Evolutionary conservation across 2,797 vertebrate genomes (phyloP).

Genomic region (Botia almorhae): DNA sequence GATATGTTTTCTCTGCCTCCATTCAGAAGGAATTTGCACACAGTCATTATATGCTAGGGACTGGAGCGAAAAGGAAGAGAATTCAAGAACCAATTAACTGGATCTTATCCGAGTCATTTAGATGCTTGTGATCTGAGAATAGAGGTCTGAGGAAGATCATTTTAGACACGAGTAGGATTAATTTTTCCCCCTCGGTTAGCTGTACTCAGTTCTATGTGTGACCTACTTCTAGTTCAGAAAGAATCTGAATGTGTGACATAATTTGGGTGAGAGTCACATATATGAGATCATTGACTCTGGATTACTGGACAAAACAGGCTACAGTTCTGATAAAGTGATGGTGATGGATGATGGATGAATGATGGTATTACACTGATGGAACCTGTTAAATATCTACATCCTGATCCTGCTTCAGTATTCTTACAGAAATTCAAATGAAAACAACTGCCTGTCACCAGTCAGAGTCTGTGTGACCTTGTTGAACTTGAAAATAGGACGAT

Average conservation of each 20-base stretch:
- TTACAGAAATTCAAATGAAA: too few species aligned
- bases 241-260: too few species aligned
- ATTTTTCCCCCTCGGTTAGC: conserved; percentile 29
- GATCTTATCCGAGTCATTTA: conserved; percentile 53
- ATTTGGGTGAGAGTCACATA: too few species aligned
- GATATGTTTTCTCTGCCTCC: conserved; percentile 39
- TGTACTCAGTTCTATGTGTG: neutral
- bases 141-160: conserved; percentile 47
- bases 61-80: conserved; percentile 1
- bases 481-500: neutral
- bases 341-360: too few species aligned
- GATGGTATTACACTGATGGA: too few species aligned
- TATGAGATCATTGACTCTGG: neutral
- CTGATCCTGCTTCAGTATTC: too few species aligned
- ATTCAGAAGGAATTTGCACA: conserved; percentile 32
- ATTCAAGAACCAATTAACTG: conserved; percentile 49
- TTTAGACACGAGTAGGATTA: conserved; percentile 45
- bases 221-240: conserved; percentile 24
- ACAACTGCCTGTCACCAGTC: neutral
- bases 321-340: too few species aligned
- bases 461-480: neutral
- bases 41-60: conserved; percentile 36
- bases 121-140: conserved; percentile 47
- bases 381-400: too few species aligned
- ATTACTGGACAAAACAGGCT: too few species aligned